phyloP scores from a whole-genome alignment of 2,113 vertebrate genomes.

The Amphiprion ocellaris region DNA sequence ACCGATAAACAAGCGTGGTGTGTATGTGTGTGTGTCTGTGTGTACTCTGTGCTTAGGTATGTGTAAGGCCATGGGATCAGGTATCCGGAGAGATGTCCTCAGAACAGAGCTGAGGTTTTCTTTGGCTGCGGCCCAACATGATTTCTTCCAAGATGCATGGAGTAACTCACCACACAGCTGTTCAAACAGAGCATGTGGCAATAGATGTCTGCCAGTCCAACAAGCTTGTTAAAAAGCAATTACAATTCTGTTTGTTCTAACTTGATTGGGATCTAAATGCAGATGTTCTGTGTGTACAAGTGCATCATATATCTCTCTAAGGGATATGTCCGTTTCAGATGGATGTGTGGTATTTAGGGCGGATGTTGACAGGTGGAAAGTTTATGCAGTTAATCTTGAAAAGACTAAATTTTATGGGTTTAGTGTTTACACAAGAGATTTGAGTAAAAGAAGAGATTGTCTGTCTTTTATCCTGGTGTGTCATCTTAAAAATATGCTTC shows the following conservation, averaged over 20 bases:
- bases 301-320: slow-evolving; percentile 63
- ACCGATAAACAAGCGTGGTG: slow-evolving; percentile 47
- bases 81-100: slow-evolving; percentile 75
- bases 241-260: slow-evolving; percentile 82
- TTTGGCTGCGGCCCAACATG: slow-evolving; percentile 70
- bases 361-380: slow-evolving; percentile 45
- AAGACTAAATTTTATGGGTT: slow-evolving; percentile 54
- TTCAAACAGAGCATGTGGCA: slow-evolving; percentile 83
- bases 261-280: slow-evolving; percentile 83
- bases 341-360: slow-evolving; percentile 49
- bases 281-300: slow-evolving; percentile 76
- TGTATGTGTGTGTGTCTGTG: slow-evolving; percentile 9
- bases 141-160: slow-evolving; percentile 76
- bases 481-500: slow-evolving; percentile 25
- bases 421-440: slow-evolving; percentile 53
- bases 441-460: slow-evolving; percentile 23
- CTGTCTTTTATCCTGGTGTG: not conserved
- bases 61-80: slow-evolving; percentile 68
- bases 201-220: slow-evolving; percentile 75
- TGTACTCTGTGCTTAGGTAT: slow-evolving; percentile 47
- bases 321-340: slow-evolving; percentile 59
- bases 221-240: slow-evolving; percentile 86
- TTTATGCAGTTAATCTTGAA: slow-evolving; percentile 68
- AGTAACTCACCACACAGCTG: slow-evolving; percentile 80
- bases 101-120: slow-evolving; percentile 74